Evolutionary conservation across 2,797 vertebrate genomes (phyloP), one percentile per base, ranked within the genome.

Genomic region (Tragelaphus oryx): DNA sequence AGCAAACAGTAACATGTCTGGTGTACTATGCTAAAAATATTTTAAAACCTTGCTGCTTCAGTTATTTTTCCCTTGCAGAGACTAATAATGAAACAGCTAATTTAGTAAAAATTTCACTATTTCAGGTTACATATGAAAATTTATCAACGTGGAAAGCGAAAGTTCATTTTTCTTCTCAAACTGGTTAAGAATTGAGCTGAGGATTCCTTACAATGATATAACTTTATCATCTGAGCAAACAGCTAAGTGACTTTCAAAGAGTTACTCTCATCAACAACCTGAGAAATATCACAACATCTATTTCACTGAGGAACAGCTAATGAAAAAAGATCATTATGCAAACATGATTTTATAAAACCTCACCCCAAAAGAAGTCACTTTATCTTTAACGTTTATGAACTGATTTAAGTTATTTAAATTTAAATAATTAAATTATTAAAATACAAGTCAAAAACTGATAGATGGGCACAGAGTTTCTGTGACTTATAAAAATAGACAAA

Each of bases 31-130:
- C 46, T 84, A 81, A 91, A 75, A 62, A 68, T 41, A 89, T 5
- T 85, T 37, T 50, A 52, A 94, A 68, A 37, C 41, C 37, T 37
- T 84, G 24, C 12, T 30, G 37, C 30, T 81, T 57, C 78, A 87
- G 52, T 87, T 76, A 89, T 87, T 94, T 91, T 91, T 52, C 50
- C 33, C 48, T 59, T 88, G 24, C 16, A 59, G 33, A 87, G 26
- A 68, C 46, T 68, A 96, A 82, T 37, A 68, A 78, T 26, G 28
- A 94, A 95, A 87, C 18, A 89, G 33, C n/a, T 88, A 60, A 78
- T 54, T 71, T 82, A 71, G 60, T 92, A 81, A 59, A 65, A 96
- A 68, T 22, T n/a, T 94, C 75, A 71, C 28, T 16, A 78, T 91
- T 91, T 96, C 26, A 89, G 50, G 71, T 52, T 75, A 48, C 41